phyloP scores from a whole-genome alignment of 2,113 vertebrate genomes.

The Pungitius pungitius region DNA sequence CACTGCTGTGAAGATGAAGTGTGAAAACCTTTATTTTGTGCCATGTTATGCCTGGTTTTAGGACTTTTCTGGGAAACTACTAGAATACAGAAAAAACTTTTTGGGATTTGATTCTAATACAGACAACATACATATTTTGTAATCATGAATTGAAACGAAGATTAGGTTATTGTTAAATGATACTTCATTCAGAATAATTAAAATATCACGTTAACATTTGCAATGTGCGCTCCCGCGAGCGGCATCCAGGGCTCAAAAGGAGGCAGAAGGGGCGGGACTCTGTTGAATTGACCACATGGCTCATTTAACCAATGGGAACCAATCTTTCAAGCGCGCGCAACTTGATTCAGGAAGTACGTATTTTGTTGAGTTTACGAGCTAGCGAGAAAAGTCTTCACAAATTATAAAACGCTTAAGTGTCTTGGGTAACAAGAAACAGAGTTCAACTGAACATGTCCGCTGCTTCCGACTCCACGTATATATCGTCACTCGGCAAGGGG shows the following conservation, averaged over 20 bases:
- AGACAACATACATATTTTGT: neutral
- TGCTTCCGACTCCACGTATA: neutral
- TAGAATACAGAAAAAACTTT: neutral
- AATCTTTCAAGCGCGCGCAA: slow-evolving; percentile 47
- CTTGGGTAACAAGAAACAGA: fast-evolving
- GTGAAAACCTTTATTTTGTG: neutral
- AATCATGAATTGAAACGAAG: neutral
- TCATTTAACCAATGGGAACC: slow-evolving; percentile 42
- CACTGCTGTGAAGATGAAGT: neutral
- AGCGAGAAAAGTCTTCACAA: neutral
- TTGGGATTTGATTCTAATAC: neutral
- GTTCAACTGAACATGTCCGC: slow-evolving; percentile 42
- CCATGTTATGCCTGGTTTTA: neutral
- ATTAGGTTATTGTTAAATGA: neutral
- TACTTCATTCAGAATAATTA: neutral
- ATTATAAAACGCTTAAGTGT: fast-evolving
- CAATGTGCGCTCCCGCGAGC: neutral
- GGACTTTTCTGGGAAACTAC: neutral
- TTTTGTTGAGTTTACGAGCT: neutral
- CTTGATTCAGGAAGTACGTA: slow-evolving; percentile 58
- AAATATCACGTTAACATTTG: neutral
- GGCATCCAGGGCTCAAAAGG: neutral
- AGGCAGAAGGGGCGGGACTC: neutral
- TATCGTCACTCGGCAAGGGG: slow-evolving; percentile 46
- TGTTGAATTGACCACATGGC: slow-evolving; percentile 6